phyloP scores from a whole-genome alignment of 2,888 invertebrate genomes.

The Cryptops parisi region DNA sequence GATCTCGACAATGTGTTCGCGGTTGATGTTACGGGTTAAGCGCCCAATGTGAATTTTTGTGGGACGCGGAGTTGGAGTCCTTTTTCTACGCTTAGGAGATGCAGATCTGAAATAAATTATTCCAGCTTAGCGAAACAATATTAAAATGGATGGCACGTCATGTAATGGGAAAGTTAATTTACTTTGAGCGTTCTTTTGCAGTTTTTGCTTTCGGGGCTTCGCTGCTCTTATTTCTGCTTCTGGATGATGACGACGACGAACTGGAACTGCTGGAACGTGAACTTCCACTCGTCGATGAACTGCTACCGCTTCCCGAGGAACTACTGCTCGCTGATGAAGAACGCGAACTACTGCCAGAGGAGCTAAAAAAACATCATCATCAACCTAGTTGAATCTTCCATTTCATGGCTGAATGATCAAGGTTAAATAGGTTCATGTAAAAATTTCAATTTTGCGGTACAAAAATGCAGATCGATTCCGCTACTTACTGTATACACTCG shows the following conservation, averaged over 20 bases:
- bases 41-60: slow-evolving; percentile 88
- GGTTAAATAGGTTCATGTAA: too few relatives aligned
- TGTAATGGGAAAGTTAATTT: slow-evolving; percentile 3
- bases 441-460: too few relatives aligned
- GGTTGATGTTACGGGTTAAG: slow-evolving; percentile 75
- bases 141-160: not conserved
- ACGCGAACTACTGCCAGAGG: slow-evolving; percentile 61
- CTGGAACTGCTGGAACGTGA: slow-evolving; percentile 45
- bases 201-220: slow-evolving; percentile 13
- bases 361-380: too few relatives aligned
- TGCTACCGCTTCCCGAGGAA: slow-evolving; percentile 21
- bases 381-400: too few relatives aligned
- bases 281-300: slow-evolving; percentile 19
- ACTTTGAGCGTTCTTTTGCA: slow-evolving; percentile 12
- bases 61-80: slow-evolving; percentile 79
- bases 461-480: too few relatives aligned
- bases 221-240: slow-evolving; percentile 25
- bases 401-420: too few relatives aligned
- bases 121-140: not conserved
- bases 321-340: slow-evolving; percentile 25
- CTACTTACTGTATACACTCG: too few relatives aligned
- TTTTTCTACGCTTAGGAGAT: slow-evolving; percentile 44
- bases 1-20: slow-evolving; percentile 75
- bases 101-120: slow-evolving; percentile 20
- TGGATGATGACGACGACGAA: slow-evolving; percentile 55